These are phyloP conservation scores for Athalia rosae DNA, from an alignment of 2,888 invertebrate species.

Conservation along the genomic window DNA sequence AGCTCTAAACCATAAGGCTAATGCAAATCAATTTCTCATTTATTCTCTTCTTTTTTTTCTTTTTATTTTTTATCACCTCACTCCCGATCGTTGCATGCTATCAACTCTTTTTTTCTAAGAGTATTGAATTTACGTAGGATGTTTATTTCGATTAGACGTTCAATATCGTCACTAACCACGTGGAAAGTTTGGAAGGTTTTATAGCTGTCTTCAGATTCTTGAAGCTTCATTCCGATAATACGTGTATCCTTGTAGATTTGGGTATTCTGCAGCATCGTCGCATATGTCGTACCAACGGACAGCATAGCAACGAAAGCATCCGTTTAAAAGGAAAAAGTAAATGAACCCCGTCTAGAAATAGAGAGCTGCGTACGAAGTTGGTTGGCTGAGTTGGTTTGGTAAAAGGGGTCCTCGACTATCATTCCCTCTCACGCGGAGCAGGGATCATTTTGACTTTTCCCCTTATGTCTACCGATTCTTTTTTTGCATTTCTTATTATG, in stretches of 20 bases:
- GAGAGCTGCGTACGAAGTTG: constrained; percentile 20
- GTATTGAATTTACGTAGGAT: too few species aligned
- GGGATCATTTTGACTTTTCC: constrained; percentile 19
- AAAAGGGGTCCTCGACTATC: constrained; percentile 21
- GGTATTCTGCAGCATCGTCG: neutral
- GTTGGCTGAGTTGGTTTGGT: neutral
- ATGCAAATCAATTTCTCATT: too few species aligned
- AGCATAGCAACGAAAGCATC: neutral
- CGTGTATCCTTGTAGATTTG: neutral
- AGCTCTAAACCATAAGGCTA: too few species aligned
- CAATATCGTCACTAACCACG: too few species aligned
- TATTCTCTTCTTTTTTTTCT: too few species aligned
- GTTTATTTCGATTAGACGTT: too few species aligned
- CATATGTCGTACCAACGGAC: constrained; percentile 7
- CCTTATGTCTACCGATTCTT: constrained; percentile 9
- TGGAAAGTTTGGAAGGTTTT: too few species aligned
- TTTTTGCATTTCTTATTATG: constrained; percentile 37
- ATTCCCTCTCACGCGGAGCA: neutral
- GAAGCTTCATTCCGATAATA: neutral
- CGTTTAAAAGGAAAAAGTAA: constrained; percentile 35
- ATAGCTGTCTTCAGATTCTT: too few species aligned
- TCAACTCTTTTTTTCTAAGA: too few species aligned
- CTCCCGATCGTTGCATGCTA: too few species aligned
- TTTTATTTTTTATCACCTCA: too few species aligned
- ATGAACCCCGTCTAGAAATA: constrained; percentile 39